phyloP scores from a whole-genome alignment of 2,888 invertebrate genomes.

The Tanypteryx hageni region DNA sequence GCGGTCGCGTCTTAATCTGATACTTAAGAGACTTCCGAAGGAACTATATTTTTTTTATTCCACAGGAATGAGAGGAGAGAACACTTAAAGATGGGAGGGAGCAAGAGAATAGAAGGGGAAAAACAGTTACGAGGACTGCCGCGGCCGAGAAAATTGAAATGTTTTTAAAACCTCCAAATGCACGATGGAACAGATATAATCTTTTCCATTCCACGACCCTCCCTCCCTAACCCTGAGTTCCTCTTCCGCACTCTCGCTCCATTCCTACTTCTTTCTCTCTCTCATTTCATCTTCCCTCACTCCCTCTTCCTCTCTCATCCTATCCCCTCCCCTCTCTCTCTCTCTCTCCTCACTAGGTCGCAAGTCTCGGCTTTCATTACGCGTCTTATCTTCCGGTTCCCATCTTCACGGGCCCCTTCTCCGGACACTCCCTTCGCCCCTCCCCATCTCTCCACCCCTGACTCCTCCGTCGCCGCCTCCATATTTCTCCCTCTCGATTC shows the following conservation, averaged over 20 bases:
- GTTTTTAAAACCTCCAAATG: slow-evolving; percentile 27
- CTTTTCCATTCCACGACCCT: background rate
- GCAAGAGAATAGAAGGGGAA: background rate
- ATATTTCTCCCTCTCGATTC: background rate
- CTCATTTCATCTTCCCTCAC: background rate
- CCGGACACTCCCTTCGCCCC: background rate
- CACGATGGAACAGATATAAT: slow-evolving; percentile 29
- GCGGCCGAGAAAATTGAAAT: slow-evolving; percentile 16
- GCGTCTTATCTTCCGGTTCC: slow-evolving; percentile 34
- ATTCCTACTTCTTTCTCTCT: no score
- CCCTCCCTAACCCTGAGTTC: background rate
- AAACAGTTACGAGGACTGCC: slow-evolving; percentile 22
- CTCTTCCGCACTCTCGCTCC: background rate
- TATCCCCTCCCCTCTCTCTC: background rate
- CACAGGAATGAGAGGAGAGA: background rate
- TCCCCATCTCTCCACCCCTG: no score
- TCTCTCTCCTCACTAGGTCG: slow-evolving; percentile 9
- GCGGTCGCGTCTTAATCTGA: slow-evolving; percentile 44
- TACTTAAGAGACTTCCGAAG: slow-evolving; percentile 33
- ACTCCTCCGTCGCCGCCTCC: background rate
- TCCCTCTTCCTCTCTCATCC: background rate
- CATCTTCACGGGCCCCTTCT: slow-evolving; percentile 18
- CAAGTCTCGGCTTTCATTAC: slow-evolving; percentile 55
- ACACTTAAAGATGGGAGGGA: background rate
- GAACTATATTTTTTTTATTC: slow-evolving; percentile 30